Evolutionary conservation across 2,113 vertebrate genomes (phyloP), one percentile per base, ranked within the genome.

Genomic region (Parus major): DNA sequence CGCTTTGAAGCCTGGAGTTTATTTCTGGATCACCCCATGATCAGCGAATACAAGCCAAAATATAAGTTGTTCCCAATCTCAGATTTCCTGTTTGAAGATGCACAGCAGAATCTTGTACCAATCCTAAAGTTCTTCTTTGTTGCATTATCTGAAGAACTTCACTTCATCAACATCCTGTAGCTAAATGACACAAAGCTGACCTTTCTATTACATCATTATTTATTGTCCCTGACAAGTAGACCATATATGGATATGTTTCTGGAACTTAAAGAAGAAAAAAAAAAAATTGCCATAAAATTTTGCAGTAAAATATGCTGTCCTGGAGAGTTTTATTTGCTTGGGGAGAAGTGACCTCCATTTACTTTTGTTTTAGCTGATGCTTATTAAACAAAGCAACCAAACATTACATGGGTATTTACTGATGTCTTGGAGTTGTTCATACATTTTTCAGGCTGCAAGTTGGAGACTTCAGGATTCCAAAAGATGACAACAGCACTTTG

Each of bases 21-120:
- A 98, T 98, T 98, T 98, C 96, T 93, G 98, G 98, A 97, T 97
- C 97, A 97, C 94, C 98, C 97, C 98, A 98, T 98, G 98, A 98
- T 98, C 97, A 89, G 70, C 1, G 84, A 94, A 95, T 97, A 96
- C 97, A 96, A 97, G 98, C 98, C 98, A 98, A 97, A 96, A 98
- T 97, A 96, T 98, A 98, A 97, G 97, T 97, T 97, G 97, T 72
- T 97, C 76, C 55, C 95, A 96, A 95, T 97, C 98, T 98, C 98
- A 98, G 94, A 97, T 98, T 98, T 98, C 98, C 97, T 95, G 95
- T 93, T 82, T 93, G 96, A 96, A 96, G 95, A 95, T 73, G 92
- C 92, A 83, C 61, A 1, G 89, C 83, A 95, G 93, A 93, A 96
- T 96, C 95, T 50, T 95, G 64, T 70, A 33, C 71, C 66, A 87